phyloP scores from a whole-genome alignment of 2,113 vertebrate genomes.

The Hemiscyllium ocellatum region DNA sequence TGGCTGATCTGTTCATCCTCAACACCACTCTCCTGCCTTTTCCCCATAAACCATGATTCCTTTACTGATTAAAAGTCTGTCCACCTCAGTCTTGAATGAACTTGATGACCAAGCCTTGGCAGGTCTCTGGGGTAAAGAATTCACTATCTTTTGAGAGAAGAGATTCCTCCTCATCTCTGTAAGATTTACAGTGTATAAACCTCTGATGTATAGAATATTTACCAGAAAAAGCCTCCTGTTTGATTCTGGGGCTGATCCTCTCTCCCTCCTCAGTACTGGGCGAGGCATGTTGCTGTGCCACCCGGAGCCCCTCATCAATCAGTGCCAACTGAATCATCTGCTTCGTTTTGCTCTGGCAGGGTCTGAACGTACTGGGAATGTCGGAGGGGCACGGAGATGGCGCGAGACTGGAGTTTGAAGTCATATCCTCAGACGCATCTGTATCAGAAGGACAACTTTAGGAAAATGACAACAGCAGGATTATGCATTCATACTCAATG shows the following conservation, averaged over 20 bases:
- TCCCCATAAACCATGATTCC: too few relatives aligned
- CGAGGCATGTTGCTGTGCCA: slow-evolving; percentile 18
- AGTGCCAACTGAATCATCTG: slow-evolving; percentile 32
- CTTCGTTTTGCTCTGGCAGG: slow-evolving; percentile 31
- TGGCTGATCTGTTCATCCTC: too few relatives aligned
- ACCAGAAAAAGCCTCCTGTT: slow-evolving; percentile 29
- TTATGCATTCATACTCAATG: too few relatives aligned
- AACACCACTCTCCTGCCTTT: too few relatives aligned
- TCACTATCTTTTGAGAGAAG: too few relatives aligned
- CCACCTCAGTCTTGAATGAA: too few relatives aligned
- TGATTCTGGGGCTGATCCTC: slow-evolving; percentile 28
- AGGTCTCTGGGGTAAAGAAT: too few relatives aligned
- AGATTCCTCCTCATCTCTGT: too few relatives aligned
- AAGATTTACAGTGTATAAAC: not conserved
- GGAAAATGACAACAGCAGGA: not conserved
- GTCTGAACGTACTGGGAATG: slow-evolving; percentile 22
- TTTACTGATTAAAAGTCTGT: too few relatives aligned
- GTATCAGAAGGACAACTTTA: not conserved
- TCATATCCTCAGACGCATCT: slow-evolving; percentile 32
- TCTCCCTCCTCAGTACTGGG: slow-evolving; percentile 18
- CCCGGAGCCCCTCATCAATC: slow-evolving; percentile 21
- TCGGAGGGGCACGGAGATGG: slow-evolving; percentile 25
- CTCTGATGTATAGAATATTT: not conserved
- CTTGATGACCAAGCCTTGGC: too few relatives aligned
- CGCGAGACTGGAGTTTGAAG: slow-evolving; percentile 25